phyloP scores from a whole-genome alignment of 2,888 invertebrate genomes.

The Galeruca laticollis region DNA sequence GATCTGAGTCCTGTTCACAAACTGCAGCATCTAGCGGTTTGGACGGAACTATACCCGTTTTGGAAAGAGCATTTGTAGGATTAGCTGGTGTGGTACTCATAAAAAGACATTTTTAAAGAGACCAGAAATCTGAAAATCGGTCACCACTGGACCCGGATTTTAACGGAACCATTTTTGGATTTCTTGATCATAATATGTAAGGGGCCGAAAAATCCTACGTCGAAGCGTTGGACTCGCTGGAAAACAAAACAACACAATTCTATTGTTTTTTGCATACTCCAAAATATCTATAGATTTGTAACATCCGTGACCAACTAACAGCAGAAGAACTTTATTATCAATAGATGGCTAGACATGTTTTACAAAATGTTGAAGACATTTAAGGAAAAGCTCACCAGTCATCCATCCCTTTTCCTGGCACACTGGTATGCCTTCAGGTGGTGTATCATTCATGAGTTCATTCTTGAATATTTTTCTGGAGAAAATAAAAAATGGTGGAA shows the following conservation, averaged over 20 bases:
- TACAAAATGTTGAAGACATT: conserved; percentile 42
- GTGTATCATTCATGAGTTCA: no score
- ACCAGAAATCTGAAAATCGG: no score
- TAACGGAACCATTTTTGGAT: no score
- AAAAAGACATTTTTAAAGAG: conserved; percentile 49
- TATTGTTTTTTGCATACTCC: conserved; percentile 39
- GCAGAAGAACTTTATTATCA: conserved; percentile 52
- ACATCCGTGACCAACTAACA: conserved; percentile 55
- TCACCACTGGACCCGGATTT: no score
- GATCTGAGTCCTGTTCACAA: neutral
- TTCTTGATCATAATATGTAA: conserved; percentile 52
- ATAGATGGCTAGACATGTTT: conserved; percentile 9
- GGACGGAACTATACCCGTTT: conserved; percentile 13
- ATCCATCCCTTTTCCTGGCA: no score
- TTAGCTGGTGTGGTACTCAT: conserved; percentile 53
- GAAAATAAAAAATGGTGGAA: no score
- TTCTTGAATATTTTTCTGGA: no score
- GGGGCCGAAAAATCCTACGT: conserved; percentile 32
- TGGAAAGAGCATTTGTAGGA: conserved; percentile 44
- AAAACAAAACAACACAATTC: conserved; percentile 27
- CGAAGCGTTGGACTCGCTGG: conserved; percentile 10
- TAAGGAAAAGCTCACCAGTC: no score
- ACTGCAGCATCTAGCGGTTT: conserved; percentile 1
- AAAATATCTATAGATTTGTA: conserved; percentile 45
- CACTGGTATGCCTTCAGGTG: conserved; percentile 55